These are phyloP conservation scores for Aleiodes leptofemur DNA, from an alignment of 2,888 invertebrate species.

Conservation along the genomic window DNA sequence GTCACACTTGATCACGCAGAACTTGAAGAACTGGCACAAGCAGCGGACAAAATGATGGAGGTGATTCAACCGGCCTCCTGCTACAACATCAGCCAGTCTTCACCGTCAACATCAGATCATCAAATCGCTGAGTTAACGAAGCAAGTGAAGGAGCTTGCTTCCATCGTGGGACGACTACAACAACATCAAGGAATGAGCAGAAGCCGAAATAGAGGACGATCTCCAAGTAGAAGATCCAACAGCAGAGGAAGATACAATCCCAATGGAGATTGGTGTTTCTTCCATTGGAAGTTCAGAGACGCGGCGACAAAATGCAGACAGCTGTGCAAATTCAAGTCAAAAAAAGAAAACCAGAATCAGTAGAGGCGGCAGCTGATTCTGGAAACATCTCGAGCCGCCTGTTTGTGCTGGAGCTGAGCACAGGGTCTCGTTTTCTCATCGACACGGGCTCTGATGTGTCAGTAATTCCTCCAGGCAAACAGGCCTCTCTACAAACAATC, in stretches of 20 bases:
- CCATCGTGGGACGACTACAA: too few species aligned
- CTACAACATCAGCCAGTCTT: background rate
- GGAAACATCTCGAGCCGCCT: background rate
- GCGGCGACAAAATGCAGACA: too few species aligned
- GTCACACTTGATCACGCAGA: background rate
- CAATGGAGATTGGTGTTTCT: too few species aligned
- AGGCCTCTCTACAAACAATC: background rate
- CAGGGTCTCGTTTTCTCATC: background rate
- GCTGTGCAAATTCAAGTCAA: too few species aligned
- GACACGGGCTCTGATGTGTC: constrained; percentile 21
- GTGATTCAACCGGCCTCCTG: background rate
- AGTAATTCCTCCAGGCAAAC: background rate
- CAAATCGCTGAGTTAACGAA: too few species aligned
- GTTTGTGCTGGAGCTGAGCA: background rate
- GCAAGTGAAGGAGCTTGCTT: too few species aligned
- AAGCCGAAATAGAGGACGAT: too few species aligned
- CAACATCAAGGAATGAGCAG: too few species aligned
- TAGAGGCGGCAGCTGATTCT: background rate
- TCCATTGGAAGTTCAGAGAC: too few species aligned
- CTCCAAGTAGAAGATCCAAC: too few species aligned
- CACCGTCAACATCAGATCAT: too few species aligned
- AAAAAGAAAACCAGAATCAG: background rate
- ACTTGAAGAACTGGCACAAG: background rate
- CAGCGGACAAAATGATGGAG: background rate
- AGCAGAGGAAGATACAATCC: too few species aligned